These are phyloP conservation scores for Bos indicus DNA, from an alignment of 2,113 vertebrate species.

Conservation along the genomic window DNA sequence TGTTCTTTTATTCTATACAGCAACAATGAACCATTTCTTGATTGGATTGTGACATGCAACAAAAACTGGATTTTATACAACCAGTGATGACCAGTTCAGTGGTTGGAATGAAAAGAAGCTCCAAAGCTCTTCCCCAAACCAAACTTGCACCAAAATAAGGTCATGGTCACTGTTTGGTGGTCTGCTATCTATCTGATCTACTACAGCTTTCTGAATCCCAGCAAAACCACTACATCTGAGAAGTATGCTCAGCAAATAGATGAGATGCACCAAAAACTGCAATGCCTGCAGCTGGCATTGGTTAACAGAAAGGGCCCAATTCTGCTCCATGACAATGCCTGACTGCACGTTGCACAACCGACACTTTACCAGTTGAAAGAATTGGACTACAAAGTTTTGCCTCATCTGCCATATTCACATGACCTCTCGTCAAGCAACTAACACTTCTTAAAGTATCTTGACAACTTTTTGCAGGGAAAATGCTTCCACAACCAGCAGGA, in stretches of 20 bases:
- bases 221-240: not conserved
- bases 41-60: not conserved
- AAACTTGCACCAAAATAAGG: not conserved
- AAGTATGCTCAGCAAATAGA: not conserved
- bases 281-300: not conserved
- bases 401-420: not conserved
- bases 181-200: not conserved
- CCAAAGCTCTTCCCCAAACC: not conserved
- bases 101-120: not conserved
- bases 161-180: not conserved
- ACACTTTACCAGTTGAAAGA: not conserved
- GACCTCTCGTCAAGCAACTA: not conserved
- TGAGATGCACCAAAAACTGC: not conserved
- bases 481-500: not conserved
- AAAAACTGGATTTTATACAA: not conserved
- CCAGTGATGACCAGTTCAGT: not conserved
- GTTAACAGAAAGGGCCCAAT: not conserved
- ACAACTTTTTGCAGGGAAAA: not conserved
- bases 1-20: not conserved
- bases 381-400: not conserved
- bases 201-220: not conserved
- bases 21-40: not conserved
- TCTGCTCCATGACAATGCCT: not conserved
- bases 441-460: not conserved
- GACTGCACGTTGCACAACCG: not conserved